Evolutionary conservation across 2,113 vertebrate species (phyloP), one percentile per base, ranked within the genome.

Genomic region (Dicrurus megarhynchus): DNA sequence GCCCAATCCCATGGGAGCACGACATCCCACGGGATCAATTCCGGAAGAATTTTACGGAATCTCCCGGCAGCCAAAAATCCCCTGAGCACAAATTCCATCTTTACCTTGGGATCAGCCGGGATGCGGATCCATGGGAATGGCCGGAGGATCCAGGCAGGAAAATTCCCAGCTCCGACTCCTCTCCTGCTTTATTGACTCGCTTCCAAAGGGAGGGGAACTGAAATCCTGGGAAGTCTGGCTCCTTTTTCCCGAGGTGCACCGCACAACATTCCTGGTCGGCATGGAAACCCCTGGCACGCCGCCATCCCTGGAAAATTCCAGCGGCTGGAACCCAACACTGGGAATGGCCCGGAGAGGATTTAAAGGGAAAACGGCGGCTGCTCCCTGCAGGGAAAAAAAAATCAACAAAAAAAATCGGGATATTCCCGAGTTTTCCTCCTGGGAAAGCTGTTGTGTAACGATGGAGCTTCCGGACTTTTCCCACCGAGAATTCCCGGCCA

Each of bases 241-340:
- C 57, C 41, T 37, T 60, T 39, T 61, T 94, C 92, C 95, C 89
- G 19, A 90, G 65, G 85, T 85, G 89, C 84, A 68, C 65, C 50
- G 96, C 89, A 50, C 26, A 84, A 83, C 96, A 97, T 96, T 96
- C 97, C 91, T 86, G 79, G 95, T 91, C 47, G 56, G 39, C 95
- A 94, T 93, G 95, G 95, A 93, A 97, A 96, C 96, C 28, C 20
- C n/a, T 81, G 97, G 92, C 59, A n/a, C 11, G 37, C 30, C n/a
- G 92, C 97, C 97, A 65, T 6, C 0, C 28, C 84, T 84, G 96
- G 93, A 56, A 88, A 57, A 30, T 87, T 94, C 85, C 80, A 70
- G 8, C 23, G 13, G 5, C 39, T 2, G 8, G 68, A 87, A 78
- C 27, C 64, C 30, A 28, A 87, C 35, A 14, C 89, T n/a, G 32